Conservation (phyloP, 2,797 vertebrate species). For the Chelon auratus region DNA sequence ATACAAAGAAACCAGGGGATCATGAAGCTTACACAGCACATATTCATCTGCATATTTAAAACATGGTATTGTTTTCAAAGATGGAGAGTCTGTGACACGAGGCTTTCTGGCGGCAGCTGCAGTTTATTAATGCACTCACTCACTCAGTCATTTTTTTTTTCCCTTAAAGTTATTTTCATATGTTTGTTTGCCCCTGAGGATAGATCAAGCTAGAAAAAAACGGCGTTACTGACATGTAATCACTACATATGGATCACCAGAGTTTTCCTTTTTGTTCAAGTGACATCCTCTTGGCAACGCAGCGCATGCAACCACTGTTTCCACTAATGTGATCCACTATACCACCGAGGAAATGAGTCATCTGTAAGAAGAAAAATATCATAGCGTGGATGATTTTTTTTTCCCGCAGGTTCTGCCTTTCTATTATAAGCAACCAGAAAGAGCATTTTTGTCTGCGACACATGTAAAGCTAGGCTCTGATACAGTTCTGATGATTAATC, state of each 20-base stretch:
- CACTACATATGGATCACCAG: slow-evolving; percentile 17
- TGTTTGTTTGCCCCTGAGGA: slow-evolving; percentile 19
- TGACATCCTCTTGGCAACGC: slow-evolving; percentile 21
- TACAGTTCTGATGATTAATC: too few relatives aligned
- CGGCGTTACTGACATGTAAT: slow-evolving; percentile 29
- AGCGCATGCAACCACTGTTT: slow-evolving; percentile 6
- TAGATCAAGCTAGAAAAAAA: slow-evolving; percentile 32
- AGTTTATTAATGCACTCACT: slow-evolving; percentile 49
- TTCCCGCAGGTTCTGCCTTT: neutral
- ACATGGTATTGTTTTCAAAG: slow-evolving; percentile 6
- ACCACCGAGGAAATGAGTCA: neutral
- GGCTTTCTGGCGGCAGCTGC: slow-evolving; percentile 50
- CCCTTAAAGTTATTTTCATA: slow-evolving; percentile 53
- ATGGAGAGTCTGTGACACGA: slow-evolving; percentile 40
- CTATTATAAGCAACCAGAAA: too few relatives aligned
- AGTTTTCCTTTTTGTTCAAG: slow-evolving; percentile 19
- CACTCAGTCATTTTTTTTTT: slow-evolving; percentile 20
- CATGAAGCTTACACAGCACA: slow-evolving; percentile 29
- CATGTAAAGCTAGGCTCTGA: too few relatives aligned
- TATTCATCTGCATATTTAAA: slow-evolving; percentile 55
- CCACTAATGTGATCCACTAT: neutral
- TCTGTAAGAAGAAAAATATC: slow-evolving; percentile 11
- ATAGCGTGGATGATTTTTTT: neutral
- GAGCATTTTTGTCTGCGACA: too few relatives aligned
- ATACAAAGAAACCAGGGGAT: slow-evolving; percentile 10